Conservation (phyloP, 2,113 vertebrate species). For the Oenanthe oenanthe region DNA sequence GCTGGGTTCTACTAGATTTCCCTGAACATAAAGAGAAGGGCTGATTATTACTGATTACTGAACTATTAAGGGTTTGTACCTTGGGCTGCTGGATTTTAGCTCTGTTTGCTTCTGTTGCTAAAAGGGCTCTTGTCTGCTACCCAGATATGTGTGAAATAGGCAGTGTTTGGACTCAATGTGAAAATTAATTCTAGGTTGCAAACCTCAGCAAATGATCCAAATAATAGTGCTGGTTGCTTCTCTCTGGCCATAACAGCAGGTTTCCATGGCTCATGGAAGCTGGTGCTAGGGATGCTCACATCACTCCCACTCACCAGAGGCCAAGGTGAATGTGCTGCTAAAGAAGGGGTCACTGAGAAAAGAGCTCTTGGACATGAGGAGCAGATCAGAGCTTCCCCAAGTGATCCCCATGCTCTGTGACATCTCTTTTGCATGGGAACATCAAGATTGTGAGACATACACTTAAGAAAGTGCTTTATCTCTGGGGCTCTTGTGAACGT, state of each 20-base stretch:
- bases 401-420: neutral
- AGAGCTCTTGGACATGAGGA: neutral
- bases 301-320: neutral
- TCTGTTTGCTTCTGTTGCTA: conserved; percentile 55
- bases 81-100: conserved; percentile 69
- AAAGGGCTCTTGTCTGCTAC: conserved; percentile 64
- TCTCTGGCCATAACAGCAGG: conserved; percentile 22
- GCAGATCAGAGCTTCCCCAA: neutral
- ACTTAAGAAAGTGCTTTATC: neutral
- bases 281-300: neutral
- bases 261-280: conserved; percentile 17
- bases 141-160: conserved; percentile 41
- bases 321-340: neutral
- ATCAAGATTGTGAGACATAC: neutral
- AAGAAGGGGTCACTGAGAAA: neutral
- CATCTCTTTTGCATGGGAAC: neutral
- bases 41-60: conserved; percentile 76
- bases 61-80: conserved; percentile 69
- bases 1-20: conserved; percentile 69
- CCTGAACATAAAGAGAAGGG: conserved; percentile 68
- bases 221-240: conserved; percentile 32
- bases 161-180: neutral
- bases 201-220: conserved; percentile 44
- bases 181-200: conserved; percentile 65
- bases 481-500: neutral